Percentiles rank a stretch among this genome's conserved stretches.
These are phyloP conservation scores for Protomyctophum bolini DNA, from an alignment of 2,113 vertebrate species.

Conservation along the genomic window DNA sequence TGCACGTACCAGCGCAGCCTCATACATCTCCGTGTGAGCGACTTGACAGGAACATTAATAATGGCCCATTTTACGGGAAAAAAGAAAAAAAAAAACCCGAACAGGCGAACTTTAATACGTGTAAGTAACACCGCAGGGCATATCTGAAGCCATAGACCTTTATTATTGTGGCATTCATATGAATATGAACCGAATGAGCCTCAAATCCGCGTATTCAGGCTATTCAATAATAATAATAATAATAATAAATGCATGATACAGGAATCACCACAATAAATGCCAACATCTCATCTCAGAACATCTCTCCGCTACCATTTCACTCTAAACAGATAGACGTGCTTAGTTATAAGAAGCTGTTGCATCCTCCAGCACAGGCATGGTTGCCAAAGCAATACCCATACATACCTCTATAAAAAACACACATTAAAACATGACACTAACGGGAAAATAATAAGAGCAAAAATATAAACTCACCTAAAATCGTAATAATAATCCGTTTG, in stretches of 20 bases:
- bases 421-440: neutral
- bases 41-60: constrained; percentile 39
- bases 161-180: constrained; percentile 60
- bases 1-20: constrained; percentile 6
- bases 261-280: constrained; percentile 60
- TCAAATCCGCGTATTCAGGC: constrained; percentile 75
- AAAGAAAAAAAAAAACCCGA: constrained; percentile 22
- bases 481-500: constrained; percentile 38
- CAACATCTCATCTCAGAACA: constrained; percentile 66
- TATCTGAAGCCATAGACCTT: constrained; percentile 47
- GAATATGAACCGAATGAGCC: constrained; percentile 72
- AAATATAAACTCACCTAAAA: constrained; percentile 67
- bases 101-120: constrained; percentile 64
- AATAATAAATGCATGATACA: constrained; percentile 16
- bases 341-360: constrained; percentile 77
- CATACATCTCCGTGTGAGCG: constrained; percentile 13
- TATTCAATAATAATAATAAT: constrained; percentile 58
- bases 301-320: constrained; percentile 37
- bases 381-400: constrained; percentile 31
- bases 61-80: constrained; percentile 28
- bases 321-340: constrained; percentile 41
- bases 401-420: constrained; percentile 16
- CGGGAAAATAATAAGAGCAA: constrained; percentile 1
- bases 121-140: constrained; percentile 40
- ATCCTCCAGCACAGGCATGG: constrained; percentile 51